Evolutionary conservation across 2,888 invertebrate species (phyloP).

Genomic region (Eurytoma californica): DNA sequence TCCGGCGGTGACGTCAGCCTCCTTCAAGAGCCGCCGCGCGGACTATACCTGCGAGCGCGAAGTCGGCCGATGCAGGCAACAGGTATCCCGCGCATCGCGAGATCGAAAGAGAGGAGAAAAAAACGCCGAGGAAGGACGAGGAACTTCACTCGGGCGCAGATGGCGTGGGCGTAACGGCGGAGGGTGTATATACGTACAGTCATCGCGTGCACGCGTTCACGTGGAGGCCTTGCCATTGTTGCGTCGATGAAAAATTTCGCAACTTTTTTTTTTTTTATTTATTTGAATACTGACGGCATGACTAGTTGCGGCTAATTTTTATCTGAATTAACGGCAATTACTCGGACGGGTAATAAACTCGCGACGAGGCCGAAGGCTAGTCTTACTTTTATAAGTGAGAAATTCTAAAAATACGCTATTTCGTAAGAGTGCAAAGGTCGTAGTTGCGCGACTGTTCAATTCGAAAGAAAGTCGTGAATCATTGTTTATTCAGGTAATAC

Average conservation of each 20-base stretch:
- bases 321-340: background rate
- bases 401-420: too few relatives aligned
- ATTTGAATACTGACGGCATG: background rate
- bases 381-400: too few relatives aligned
- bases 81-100: background rate
- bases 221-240: background rate
- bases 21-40: background rate
- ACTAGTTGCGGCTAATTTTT: background rate
- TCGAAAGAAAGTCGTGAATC: too few relatives aligned
- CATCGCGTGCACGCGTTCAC: background rate
- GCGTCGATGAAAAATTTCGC: too few relatives aligned
- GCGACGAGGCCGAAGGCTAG: too few relatives aligned
- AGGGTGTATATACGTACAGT: background rate
- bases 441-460: too few relatives aligned
- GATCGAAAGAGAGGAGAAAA: background rate
- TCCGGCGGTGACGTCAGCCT: slow-evolving; percentile 38
- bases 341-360: too few relatives aligned
- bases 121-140: background rate
- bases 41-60: background rate
- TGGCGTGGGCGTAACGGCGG: background rate
- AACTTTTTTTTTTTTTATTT: too few relatives aligned
- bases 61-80: slow-evolving; percentile 12
- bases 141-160: background rate
- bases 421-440: too few relatives aligned
- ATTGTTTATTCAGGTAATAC: too few relatives aligned